These are phyloP conservation scores for Lasioglossum vierecki DNA, from an alignment of 2,888 invertebrate species.

Conservation along the genomic window DNA sequence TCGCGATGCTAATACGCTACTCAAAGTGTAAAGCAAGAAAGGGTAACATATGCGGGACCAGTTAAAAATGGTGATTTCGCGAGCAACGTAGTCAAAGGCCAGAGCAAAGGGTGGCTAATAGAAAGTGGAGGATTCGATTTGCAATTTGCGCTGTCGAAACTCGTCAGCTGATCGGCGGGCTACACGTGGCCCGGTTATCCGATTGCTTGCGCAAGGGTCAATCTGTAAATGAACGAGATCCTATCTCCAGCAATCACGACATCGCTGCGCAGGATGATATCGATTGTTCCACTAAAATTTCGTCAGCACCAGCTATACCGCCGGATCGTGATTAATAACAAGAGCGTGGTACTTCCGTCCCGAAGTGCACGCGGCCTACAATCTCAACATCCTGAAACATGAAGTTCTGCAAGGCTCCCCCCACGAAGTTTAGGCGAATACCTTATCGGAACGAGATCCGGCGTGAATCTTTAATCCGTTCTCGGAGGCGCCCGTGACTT, in stretches of 20 bases:
- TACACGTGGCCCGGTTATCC: not conserved
- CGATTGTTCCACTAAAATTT: not conserved
- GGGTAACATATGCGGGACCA: too few relatives aligned
- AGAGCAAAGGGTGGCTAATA: not conserved
- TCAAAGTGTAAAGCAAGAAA: too few relatives aligned
- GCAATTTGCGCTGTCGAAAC: not conserved
- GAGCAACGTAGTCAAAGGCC: not conserved
- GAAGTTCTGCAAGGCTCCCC: not conserved
- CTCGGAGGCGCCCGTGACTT: not conserved
- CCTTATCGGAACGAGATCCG: not conserved
- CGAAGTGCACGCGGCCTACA: not conserved
- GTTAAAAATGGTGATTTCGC: not conserved
- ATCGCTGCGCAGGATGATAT: not conserved
- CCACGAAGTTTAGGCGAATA: slow-evolving; percentile 6
- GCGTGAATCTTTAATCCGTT: slow-evolving; percentile 4
- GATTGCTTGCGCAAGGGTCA: not conserved
- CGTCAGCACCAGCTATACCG: not conserved
- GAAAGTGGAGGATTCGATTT: not conserved
- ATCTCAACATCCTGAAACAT: slow-evolving; percentile 9
- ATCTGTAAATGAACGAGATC: not conserved
- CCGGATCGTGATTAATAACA: slow-evolving; percentile 1
- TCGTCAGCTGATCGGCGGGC: not conserved
- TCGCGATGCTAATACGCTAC: too few relatives aligned
- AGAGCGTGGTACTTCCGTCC: not conserved
- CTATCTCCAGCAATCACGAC: not conserved